Base-by-base conservation (phyloP, 2,797 vertebrate species). In the Mus caroli region DNA sequence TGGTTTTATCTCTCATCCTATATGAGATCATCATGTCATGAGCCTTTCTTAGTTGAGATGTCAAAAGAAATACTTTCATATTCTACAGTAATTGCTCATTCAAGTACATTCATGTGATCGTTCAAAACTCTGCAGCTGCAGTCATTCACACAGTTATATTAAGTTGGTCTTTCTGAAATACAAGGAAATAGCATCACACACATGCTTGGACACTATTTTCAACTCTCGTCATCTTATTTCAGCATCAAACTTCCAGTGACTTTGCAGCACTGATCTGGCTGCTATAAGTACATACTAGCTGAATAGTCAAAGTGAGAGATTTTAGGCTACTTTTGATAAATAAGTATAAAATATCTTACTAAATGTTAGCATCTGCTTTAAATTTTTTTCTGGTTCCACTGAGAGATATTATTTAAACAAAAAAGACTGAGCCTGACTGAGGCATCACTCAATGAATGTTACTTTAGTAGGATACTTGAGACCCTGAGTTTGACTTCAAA, bases 121-220 rank as follows among this genome's bases (percentile, higher is more conserved):
- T 67, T 93, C 54, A 96, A 73, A 96, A 19, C 13, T 76, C 40
- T 90, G 91, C 67, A 95, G 67, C 94, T 75, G 54, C 37, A 94
- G 64, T 67, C 37, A 73, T 86, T 95, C 75, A 56, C 7, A 31
- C 20, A 79, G 60, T 86, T 94, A 94, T 83, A 90, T 75, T 89
- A 73, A 40, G 43, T 43, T 46, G 4, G 28, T 64, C 34, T 8
- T 84, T 91, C 40, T 88, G 12, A 91, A 88, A 93, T 75, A 76
- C 43, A 87, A 56, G n/a, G 67, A 24, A 84, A 80, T 60, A 80
- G 28, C 80, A 87, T 78, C 79, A 52, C n/a, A 4, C 40, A 60
- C 62, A 92, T 13, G 1, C 22, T 91, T 28, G 3, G 24, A 88
- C 82, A 67, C 46, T 87, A 62, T 79, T 93, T 88, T 43, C 83